Conservation (phyloP, 2,113 vertebrate genomes). For the Aldabrachelys gigantea region DNA sequence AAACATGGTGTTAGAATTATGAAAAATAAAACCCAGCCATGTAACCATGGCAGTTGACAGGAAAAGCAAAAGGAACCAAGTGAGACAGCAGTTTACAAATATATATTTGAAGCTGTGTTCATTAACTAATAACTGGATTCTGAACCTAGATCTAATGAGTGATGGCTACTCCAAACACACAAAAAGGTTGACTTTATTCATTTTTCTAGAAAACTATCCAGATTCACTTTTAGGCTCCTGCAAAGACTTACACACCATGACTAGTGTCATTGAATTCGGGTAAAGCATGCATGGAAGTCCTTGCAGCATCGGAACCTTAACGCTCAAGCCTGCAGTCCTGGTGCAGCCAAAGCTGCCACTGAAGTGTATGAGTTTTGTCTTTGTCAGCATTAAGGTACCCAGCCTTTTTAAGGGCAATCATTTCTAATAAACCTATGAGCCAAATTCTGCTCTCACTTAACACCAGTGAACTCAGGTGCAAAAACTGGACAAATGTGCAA, state of each 20-base stretch:
- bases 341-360: not conserved
- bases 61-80: not conserved
- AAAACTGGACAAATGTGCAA: not conserved
- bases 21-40: not conserved
- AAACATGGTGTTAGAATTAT: not conserved
- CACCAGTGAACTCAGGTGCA: not conserved
- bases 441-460: not conserved
- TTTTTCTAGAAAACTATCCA: rapidly evolving
- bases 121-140: not conserved
- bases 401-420: not conserved
- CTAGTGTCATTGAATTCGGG: not conserved
- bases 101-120: not conserved
- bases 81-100: not conserved
- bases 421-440: not conserved
- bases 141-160: not conserved
- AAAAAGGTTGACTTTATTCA: not conserved
- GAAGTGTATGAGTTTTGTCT: not conserved
- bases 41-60: not conserved
- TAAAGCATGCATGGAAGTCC: not conserved
- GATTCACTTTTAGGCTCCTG: not conserved
- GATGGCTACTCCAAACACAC: too few relatives aligned
- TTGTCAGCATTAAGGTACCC: rapidly evolving
- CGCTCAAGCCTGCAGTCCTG: not conserved
- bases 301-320: not conserved
- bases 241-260: rapidly evolving